These are phyloP conservation scores for Lipophrys pholis DNA, from an alignment of 2,113 vertebrate species.

Conservation along the genomic window DNA sequence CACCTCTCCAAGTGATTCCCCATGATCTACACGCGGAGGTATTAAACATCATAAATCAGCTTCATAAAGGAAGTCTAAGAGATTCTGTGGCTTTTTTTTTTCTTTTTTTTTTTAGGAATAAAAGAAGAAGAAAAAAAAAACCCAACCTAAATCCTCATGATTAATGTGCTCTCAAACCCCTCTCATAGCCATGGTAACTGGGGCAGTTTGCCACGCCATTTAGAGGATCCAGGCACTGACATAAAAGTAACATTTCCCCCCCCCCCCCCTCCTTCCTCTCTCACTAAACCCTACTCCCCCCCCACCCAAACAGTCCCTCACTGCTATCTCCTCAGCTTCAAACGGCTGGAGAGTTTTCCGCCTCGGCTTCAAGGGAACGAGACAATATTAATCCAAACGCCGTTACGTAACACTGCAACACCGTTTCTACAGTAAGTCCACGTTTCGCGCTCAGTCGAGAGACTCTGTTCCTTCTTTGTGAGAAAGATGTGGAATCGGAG, in stretches of 20 bases:
- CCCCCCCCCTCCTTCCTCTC: slow-evolving; percentile 9
- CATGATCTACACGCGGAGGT: slow-evolving; percentile 61
- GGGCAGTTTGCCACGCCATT: slow-evolving; percentile 77
- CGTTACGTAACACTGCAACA: slow-evolving; percentile 11
- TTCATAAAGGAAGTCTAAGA: slow-evolving; percentile 68
- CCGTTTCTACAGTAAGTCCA: slow-evolving; percentile 4
- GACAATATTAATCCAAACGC: neutral
- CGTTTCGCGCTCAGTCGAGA: neutral
- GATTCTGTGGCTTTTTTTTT: slow-evolving; percentile 68
- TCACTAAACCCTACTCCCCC: too few relatives aligned
- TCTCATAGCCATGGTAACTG: slow-evolving; percentile 81
- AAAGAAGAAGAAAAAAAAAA: slow-evolving; percentile 45
- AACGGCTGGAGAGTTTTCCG: slow-evolving; percentile 11
- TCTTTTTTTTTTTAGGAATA: slow-evolving; percentile 44
- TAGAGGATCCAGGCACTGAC: slow-evolving; percentile 70
- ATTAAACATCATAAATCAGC: slow-evolving; percentile 76
- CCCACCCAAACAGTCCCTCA: slow-evolving; percentile 36
- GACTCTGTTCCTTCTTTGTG: neutral
- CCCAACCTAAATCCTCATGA: slow-evolving; percentile 78
- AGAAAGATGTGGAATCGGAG: too few relatives aligned
- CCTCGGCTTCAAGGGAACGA: neutral
- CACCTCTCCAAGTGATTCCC: slow-evolving; percentile 41
- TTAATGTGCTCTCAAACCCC: slow-evolving; percentile 77
- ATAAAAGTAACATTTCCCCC: slow-evolving; percentile 65
- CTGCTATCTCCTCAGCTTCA: slow-evolving; percentile 36